These are phyloP conservation scores for Ashinkailepas kermadecensis DNA, from an alignment of 2,888 invertebrate genomes.

Conservation along the genomic window DNA sequence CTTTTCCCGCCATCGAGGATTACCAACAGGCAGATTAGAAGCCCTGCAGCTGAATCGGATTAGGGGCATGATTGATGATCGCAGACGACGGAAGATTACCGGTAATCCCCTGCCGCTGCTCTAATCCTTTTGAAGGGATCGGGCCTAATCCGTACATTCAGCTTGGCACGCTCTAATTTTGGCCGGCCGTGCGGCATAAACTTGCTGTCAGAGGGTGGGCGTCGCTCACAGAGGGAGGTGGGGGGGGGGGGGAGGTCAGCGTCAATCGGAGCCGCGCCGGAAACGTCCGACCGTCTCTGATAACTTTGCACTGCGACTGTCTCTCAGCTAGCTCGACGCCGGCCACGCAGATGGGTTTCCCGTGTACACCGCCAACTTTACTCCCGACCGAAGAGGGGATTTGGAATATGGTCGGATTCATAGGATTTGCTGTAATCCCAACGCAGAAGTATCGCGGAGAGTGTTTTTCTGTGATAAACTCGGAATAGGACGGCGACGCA, in stretches of 20 bases:
- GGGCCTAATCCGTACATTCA: not conserved
- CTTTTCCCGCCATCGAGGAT: not conserved
- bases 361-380: constrained; percentile 10
- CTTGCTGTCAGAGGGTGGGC: no score
- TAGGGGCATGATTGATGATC: constrained; percentile 17
- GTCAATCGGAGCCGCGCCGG: no score
- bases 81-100: constrained; percentile 6
- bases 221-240: no score
- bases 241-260: no score
- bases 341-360: not conserved
- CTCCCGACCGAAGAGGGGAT: not conserved
- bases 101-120: not conserved
- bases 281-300: no score
- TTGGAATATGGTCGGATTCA: constrained; percentile 19
- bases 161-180: not conserved
- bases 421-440: constrained; percentile 19
- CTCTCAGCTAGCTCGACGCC: not conserved
- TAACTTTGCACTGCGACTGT: no score
- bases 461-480: constrained; percentile 22
- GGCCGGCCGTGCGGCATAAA: not conserved
- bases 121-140: constrained; percentile 18
- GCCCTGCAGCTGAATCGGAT: constrained; percentile 10
- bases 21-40: constrained; percentile 5
- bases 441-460: constrained; percentile 2
- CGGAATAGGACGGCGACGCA: not conserved